A percentile compares a stretch with the other conserved stretches of the same genome.
phyloP scores from a whole-genome alignment of 2,797 vertebrate genomes.

The Adelosebastes latens region DNA sequence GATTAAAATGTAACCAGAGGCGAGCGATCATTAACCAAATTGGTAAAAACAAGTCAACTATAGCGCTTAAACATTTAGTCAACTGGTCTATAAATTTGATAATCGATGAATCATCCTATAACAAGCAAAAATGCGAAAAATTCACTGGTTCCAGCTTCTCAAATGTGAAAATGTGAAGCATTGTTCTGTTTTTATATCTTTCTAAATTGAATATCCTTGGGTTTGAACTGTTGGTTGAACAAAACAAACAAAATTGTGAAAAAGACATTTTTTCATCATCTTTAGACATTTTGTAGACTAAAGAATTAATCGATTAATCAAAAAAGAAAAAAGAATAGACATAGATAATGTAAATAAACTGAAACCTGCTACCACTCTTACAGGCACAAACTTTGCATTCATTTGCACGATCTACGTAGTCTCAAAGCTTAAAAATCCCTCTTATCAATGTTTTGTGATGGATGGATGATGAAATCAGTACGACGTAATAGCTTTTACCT shows the following conservation, averaged over 20 bases:
- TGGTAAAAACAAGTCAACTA: not conserved
- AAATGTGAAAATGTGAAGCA: not conserved
- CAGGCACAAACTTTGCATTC: not conserved
- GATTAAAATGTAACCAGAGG: not conserved
- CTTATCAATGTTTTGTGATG: not conserved
- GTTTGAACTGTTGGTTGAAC: not conserved
- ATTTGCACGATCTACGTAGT: not conserved
- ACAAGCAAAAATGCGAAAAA: too few species aligned
- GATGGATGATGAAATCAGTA: not conserved
- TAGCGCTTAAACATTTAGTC: not conserved
- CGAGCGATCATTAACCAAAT: not conserved
- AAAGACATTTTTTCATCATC: too few species aligned
- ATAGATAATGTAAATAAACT: not conserved
- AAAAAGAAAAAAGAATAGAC: not conserved
- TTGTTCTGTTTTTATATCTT: too few species aligned
- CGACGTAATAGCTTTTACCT: not conserved
- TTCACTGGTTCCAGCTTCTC: too few species aligned
- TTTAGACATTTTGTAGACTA: too few species aligned
- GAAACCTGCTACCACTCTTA: not conserved
- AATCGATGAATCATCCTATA: rapidly evolving
- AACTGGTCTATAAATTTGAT: rapidly evolving
- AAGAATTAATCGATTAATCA: too few species aligned
- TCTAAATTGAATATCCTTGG: not conserved
- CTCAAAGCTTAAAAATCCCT: not conserved
- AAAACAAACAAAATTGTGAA: not conserved